Percentiles rank a stretch among this genome's conserved stretches.
phyloP scores from a whole-genome alignment of 2,888 invertebrate genomes.

The Pyrrhosoma nymphula region DNA sequence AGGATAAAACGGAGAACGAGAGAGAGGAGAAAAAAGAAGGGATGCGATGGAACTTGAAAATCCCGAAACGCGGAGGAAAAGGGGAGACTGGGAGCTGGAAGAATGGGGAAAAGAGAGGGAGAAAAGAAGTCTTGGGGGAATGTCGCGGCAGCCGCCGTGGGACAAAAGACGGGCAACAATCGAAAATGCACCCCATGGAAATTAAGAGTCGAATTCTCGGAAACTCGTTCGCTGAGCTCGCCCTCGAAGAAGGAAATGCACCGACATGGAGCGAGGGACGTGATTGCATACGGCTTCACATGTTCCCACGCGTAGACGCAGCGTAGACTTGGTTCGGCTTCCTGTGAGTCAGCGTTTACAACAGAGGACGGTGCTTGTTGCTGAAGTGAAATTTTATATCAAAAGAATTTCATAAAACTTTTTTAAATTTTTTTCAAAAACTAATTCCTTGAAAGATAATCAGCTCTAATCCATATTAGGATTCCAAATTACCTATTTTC shows the following conservation, averaged over 20 bases:
- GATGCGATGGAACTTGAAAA: background rate
- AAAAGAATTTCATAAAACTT: no score
- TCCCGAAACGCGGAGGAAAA: background rate
- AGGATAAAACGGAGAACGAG: background rate
- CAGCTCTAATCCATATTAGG: no score
- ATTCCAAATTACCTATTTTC: no score
- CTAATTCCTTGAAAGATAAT: no score
- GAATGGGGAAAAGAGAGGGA: background rate
- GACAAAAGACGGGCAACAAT: slow-evolving; percentile 10
- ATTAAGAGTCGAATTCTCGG: slow-evolving; percentile 11
- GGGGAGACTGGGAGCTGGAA: background rate
- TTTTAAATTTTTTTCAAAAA: no score
- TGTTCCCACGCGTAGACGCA: background rate
- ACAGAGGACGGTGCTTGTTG: no score
- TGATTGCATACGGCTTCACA: background rate
- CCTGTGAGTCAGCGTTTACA: no score
- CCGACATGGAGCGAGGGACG: background rate
- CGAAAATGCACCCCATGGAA: slow-evolving; percentile 30
- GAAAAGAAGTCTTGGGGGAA: background rate
- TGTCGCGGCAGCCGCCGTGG: background rate
- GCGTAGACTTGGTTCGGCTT: background rate
- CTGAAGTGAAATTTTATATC: no score
- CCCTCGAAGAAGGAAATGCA: background rate
- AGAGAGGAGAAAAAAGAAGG: background rate
- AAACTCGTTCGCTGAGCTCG: background rate